A percentile compares a stretch with the other conserved stretches of the same genome.
Evolutionary conservation across 2,797 vertebrate species (phyloP).

Genomic region (Peromyscus aztecus): DNA sequence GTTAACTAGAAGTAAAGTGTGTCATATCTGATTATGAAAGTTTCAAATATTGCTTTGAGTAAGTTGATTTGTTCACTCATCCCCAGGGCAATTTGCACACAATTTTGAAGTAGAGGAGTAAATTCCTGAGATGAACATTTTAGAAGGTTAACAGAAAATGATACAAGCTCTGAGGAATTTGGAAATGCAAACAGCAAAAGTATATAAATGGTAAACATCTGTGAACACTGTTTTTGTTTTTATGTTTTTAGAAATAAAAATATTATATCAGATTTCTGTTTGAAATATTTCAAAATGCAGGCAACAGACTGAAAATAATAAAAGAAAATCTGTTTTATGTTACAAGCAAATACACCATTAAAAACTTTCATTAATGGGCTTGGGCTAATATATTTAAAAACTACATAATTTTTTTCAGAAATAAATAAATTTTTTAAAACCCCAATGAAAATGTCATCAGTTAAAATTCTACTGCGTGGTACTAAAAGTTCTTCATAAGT

Average conservation of each 20-base stretch:
- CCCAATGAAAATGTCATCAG: not conserved
- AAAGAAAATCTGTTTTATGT: not conserved
- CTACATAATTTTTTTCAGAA: conserved; percentile 29
- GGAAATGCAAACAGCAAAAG: not conserved
- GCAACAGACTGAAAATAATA: not conserved
- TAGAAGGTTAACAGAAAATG: conserved; percentile 40
- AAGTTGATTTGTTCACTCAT: conserved; percentile 3
- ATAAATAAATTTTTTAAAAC: conserved; percentile 45
- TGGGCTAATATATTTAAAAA: conserved; percentile 31
- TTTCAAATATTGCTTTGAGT: conserved; percentile 8
- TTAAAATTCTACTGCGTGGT: not conserved
- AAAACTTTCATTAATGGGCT: conserved; percentile 30
- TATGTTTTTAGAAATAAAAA: not conserved
- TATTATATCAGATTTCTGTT: conserved; percentile 3
- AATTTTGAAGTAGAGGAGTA: conserved; percentile 28
- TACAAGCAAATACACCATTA: conserved; percentile 35
- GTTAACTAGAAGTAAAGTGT: not conserved
- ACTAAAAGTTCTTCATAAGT: not conserved
- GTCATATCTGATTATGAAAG: not conserved
- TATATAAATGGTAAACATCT: not conserved
- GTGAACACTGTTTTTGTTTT: not conserved
- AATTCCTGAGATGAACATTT: not conserved
- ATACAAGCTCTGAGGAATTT: conserved; percentile 17
- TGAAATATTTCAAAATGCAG: conserved; percentile 37
- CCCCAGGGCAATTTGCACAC: not conserved